Base-by-base conservation (phyloP, 2,113 vertebrate species). In the Donacobius atricapilla region DNA sequence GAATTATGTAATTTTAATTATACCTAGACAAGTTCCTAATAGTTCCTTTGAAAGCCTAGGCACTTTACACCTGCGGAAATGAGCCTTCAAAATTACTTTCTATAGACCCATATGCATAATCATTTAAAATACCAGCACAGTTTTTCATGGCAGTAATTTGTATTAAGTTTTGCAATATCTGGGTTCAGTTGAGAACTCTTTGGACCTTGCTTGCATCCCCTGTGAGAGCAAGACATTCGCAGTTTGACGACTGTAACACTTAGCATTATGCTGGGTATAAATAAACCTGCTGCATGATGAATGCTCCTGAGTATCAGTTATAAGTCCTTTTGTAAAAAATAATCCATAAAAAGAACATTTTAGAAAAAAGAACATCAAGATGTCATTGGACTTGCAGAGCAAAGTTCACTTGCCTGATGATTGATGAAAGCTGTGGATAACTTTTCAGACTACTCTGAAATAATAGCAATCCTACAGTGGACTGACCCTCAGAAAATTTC, bases 1-100 rank as follows among this genome's bases (percentile, higher is more conserved):
- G 37, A 95, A 94, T 75, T 37, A 58, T 20, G 21, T 37, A 33
- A 84, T 93, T 94, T 91, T 84, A 93, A 75, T 89, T 85, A 71
- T 44, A 72, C 44, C 42, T 69, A 68, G 53, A 64, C 31, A 87
- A 64, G 22, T 42, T 42, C 39, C 14, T 92, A 87, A 75, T 48
- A 84, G 47, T 60, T 92, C 35, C 15, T 91, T 75, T 92, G 61
- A 89, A 84, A 90, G 53, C 31, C 37, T 82, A 14, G 22, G 54
- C 11, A 27, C 53, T 84, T 91, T 27, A 70, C 35, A 83, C 9
- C 31, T 51, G 28, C 5, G 23, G 65, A 89, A 94, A 89, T 76
- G 78, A 72, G 14, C 25, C 42, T 71, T 79, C 48, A 80, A 57
- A 95, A 87, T 47, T 0, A 54, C 16, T 82, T 91, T 91, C 37